These are phyloP conservation scores for Zaprionus capensis DNA, from an alignment of 1,140 invertebrate species.

Conservation along the genomic window DNA sequence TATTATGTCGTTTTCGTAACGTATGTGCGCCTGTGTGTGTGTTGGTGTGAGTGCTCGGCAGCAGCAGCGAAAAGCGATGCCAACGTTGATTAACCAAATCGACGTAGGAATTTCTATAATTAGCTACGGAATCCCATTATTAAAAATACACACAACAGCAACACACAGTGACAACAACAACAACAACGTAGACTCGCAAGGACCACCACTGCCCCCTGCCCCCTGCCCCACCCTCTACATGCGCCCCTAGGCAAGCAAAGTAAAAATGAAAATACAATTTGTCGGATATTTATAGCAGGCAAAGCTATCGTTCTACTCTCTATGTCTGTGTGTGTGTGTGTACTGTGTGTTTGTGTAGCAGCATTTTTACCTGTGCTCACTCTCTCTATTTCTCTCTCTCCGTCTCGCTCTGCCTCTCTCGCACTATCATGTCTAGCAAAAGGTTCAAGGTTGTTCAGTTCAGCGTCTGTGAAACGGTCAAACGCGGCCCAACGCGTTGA, in stretches of 20 bases:
- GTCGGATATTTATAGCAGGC: conserved; percentile 37
- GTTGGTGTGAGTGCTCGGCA: neutral
- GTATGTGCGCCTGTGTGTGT: conserved; percentile 1
- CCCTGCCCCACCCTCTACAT: neutral
- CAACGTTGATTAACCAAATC: neutral
- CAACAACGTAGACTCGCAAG: conserved; percentile 6
- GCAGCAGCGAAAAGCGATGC: neutral
- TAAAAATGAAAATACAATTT: conserved; percentile 30
- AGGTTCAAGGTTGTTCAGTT: conserved; percentile 57
- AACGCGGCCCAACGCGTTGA: conserved; percentile 25
- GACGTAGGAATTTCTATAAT: conserved; percentile 10
- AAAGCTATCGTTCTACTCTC: neutral
- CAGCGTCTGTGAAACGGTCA: conserved; percentile 38
- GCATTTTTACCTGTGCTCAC: conserved; percentile 35
- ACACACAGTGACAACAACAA: neutral
- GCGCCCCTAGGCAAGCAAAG: neutral
- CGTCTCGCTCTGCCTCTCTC: conserved; percentile 9
- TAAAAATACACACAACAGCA: conserved; percentile 1
- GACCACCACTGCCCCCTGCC: neutral
- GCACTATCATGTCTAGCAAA: conserved; percentile 31
- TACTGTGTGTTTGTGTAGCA: conserved; percentile 5
- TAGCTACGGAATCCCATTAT: neutral
- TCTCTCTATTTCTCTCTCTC: neutral
- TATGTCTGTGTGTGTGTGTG: neutral
- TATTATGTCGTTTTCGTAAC: conserved; percentile 20